phyloP scores from a whole-genome alignment of 2,888 invertebrate genomes.

The Synergus umbraculus region DNA sequence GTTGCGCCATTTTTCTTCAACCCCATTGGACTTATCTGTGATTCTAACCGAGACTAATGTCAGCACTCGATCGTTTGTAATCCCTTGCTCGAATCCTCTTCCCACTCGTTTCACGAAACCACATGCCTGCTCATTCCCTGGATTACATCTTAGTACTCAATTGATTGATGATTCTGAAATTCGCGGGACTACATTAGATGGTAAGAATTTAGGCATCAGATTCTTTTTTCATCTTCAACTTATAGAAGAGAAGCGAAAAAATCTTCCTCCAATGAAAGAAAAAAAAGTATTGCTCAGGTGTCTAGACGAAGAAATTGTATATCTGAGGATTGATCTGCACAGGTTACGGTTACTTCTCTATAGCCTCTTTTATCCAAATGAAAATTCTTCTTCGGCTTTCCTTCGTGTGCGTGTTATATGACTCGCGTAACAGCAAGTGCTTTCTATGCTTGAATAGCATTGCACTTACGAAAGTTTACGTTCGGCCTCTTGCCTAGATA shows the following conservation, averaged over 20 bases:
- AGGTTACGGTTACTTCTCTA: not conserved
- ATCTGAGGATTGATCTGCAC: conserved; percentile 1
- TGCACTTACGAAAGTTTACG: conserved; percentile 56
- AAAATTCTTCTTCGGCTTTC: conserved; percentile 27
- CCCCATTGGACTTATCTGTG: not conserved
- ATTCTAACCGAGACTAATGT: conserved; percentile 23
- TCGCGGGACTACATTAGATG: not conserved
- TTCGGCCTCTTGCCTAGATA: conserved; percentile 52
- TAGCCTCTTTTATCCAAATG: conserved; percentile 23
- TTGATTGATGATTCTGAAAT: not conserved
- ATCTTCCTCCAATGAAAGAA: no score
- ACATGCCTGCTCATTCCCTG: conserved; percentile 6
- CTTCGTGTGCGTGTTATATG: conserved; percentile 51
- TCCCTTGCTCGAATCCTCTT: conserved; percentile 23
- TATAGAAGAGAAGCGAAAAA: no score
- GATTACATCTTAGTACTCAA: not conserved
- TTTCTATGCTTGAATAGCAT: conserved; percentile 57
- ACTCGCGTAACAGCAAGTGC: conserved; percentile 54
- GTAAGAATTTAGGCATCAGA: no score
- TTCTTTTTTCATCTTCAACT: no score
- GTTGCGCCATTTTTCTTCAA: conserved; percentile 1
- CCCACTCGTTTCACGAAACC: conserved; percentile 2
- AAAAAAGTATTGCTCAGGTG: no score
- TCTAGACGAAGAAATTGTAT: conserved; percentile 7
- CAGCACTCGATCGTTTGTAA: conserved; percentile 29